Percentiles rank a stretch among this genome's conserved stretches.
phyloP scores from a whole-genome alignment of 2,797 vertebrate genomes.

The Periparus ater region DNA sequence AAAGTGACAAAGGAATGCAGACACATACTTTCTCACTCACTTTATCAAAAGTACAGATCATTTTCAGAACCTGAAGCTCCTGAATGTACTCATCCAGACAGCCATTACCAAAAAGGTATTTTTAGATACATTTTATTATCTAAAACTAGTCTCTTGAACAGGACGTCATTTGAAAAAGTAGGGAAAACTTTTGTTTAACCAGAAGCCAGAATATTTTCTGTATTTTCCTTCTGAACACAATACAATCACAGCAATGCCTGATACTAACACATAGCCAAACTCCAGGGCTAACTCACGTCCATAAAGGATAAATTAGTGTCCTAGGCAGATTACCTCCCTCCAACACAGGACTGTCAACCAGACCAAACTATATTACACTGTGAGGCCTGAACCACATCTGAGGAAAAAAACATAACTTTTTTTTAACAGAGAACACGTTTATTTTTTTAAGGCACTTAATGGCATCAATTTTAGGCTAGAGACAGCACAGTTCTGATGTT shows the following conservation, averaged over 20 bases:
- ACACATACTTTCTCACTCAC: background rate
- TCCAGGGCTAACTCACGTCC: background rate
- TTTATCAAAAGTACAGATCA: background rate
- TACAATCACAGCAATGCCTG: background rate
- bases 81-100: background rate
- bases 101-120: background rate
- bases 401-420: background rate
- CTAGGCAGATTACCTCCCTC: background rate
- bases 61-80: background rate
- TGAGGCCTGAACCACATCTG: background rate
- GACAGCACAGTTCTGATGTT: background rate
- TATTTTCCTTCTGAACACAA: background rate
- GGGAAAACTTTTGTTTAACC: background rate
- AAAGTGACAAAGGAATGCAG: background rate
- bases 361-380: background rate
- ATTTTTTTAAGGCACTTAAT: background rate
- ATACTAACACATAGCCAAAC: background rate
- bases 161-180: background rate
- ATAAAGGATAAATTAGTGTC: background rate
- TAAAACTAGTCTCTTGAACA: background rate
- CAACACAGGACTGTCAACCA: background rate
- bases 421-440: background rate
- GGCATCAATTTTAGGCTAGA: background rate
- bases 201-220: background rate
- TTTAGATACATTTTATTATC: background rate